Evolutionary conservation across 2,888 invertebrate species (phyloP).

Genomic region (Ophion ellenae): DNA sequence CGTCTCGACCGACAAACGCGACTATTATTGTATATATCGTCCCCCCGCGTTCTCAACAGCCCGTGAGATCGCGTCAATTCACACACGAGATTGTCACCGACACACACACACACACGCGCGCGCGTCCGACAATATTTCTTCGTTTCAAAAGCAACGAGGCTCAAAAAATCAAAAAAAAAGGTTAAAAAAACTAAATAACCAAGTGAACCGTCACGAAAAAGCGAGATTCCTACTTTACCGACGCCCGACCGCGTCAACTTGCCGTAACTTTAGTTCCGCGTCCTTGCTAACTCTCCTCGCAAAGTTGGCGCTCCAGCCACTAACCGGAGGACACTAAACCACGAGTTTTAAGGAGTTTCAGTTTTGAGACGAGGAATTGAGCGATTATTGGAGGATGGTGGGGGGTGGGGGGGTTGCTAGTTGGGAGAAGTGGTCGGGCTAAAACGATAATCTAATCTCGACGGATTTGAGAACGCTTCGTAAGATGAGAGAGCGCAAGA

Average conservation of each 20-base stretch:
- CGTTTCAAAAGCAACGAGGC: not conserved
- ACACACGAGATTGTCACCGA: too few species aligned
- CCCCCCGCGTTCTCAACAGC: too few species aligned
- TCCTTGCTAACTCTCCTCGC: not conserved
- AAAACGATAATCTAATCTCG: constrained; percentile 77
- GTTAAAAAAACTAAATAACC: not conserved
- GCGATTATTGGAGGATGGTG: constrained; percentile 52
- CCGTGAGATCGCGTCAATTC: too few species aligned
- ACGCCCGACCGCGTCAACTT: not conserved
- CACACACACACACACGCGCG: not conserved
- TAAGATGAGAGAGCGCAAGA: constrained; percentile 20
- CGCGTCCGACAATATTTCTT: too few species aligned
- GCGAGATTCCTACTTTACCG: constrained; percentile 23
- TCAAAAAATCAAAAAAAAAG: not conserved
- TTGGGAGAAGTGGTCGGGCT: constrained; percentile 53
- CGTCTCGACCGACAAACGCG: not conserved
- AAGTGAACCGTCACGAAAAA: too few species aligned
- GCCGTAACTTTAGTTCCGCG: not conserved
- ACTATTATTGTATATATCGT: not conserved
- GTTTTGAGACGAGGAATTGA: constrained; percentile 76
- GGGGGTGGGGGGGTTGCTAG: constrained; percentile 48
- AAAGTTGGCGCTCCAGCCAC: constrained; percentile 48
- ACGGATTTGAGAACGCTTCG: constrained; percentile 58
- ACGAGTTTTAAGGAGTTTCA: constrained; percentile 76
- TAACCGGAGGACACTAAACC: constrained; percentile 72